Conservation (phyloP, 1,140 invertebrate genomes). For the Trigoniulus corallinus region DNA sequence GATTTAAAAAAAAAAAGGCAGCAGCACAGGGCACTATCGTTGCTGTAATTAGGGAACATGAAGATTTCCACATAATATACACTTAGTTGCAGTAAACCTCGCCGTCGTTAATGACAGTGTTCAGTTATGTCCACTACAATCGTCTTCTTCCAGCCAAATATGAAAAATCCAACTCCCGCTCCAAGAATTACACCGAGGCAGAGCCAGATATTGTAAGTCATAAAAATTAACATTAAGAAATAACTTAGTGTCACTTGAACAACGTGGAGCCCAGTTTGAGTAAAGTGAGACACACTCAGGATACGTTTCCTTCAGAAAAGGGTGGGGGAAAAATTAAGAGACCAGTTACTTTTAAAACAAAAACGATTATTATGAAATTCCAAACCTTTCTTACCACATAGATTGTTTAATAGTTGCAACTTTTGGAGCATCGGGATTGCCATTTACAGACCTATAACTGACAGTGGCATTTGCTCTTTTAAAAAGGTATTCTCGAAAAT, state of each 20-base stretch:
- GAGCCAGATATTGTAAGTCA: constrained; percentile 95
- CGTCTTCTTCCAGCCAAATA: constrained; percentile 84
- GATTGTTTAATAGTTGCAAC: background rate
- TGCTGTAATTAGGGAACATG: too few species aligned
- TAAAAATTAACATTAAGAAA: constrained; percentile 92
- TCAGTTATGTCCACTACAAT: constrained; percentile 82
- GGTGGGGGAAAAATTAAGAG: constrained; percentile 10
- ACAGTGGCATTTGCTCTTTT: background rate
- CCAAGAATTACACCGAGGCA: constrained; percentile 79
- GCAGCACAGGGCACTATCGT: too few species aligned
- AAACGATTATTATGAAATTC: background rate
- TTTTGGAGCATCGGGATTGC: background rate
- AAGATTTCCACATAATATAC: too few species aligned
- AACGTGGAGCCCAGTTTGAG: constrained; percentile 76
- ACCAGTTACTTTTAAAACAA: background rate
- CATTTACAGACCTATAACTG: background rate
- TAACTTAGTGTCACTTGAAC: constrained; percentile 80
- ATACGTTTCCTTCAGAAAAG: constrained; percentile 33
- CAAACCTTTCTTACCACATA: too few species aligned
- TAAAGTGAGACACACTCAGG: constrained; percentile 55
- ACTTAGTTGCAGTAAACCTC: too few species aligned
- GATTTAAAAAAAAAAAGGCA: too few species aligned
- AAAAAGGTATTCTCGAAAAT: constrained; percentile 37
- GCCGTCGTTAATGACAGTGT: constrained; percentile 62
- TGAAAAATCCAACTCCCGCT: constrained; percentile 74